Base-by-base conservation (phyloP, 2,113 vertebrate genomes). In the Rutilus rutilus region DNA sequence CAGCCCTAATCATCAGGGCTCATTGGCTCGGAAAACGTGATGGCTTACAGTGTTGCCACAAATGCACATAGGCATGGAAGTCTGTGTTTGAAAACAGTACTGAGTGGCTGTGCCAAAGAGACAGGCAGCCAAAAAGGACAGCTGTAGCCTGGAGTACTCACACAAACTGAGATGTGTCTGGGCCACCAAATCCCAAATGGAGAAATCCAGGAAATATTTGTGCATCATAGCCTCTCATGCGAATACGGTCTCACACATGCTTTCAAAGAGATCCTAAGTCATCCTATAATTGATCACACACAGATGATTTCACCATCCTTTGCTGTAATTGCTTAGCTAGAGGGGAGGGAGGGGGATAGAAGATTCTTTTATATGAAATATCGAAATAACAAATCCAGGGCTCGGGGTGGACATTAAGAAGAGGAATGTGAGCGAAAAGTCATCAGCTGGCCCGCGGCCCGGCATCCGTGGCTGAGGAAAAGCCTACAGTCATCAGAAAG, bases 401-500 rank as follows among this genome's bases (percentile, higher is more conserved):
- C 89, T 92, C 89, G 83, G 76, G 27, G 93, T 88, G 88, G 90
- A 92, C 93, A 92, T 94, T 91, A 93, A 90, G 86, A 91, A 90
- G 92, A 93, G 92, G 89, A 92, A 92, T 93, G 92, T 88, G 33
- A 52, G 62, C 30, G 76, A 75, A 76, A 60, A 75, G 87, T 81
- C 85, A 30, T 85, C 75, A 71, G 77, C 4, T 86, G 93, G 93
- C 92, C 50, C 27, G 80, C 67, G 91, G 94, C 94, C 93, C 92
- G 86, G 91, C 83, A 79, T 90, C 78, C 91, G 93, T 91, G 93
- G 90, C 89, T 90, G 83, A 92, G 90, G 14, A 84, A 93, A 95
- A 93, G 88, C 90, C 93, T 90, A 91, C 90, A 93, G 93, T 95
- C 94, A 94, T 94, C 94, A 95, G 92, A 95, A 94, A 93, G 86